These are phyloP conservation scores for Oryzias curvinotus DNA, from an alignment of 2,113 vertebrate species.

Conservation along the genomic window DNA sequence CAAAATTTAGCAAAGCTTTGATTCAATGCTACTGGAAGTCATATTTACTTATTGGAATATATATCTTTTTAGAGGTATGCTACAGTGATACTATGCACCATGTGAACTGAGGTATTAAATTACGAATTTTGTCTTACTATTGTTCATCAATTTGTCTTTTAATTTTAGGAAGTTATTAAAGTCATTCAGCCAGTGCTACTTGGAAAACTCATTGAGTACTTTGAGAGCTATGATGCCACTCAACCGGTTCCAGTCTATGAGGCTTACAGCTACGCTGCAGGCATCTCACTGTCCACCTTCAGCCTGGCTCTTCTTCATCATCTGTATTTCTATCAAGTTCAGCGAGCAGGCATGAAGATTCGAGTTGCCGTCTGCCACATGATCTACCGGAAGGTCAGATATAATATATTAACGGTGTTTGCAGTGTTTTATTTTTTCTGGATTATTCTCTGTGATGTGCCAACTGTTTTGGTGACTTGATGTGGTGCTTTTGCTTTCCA, in stretches of 20 bases:
- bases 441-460: background rate
- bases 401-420: background rate
- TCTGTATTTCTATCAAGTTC: slow-evolving; percentile 89
- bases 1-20: slow-evolving; percentile 84
- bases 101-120: background rate
- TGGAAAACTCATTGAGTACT: slow-evolving; percentile 85
- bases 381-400: slow-evolving; percentile 91
- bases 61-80: slow-evolving; percentile 88
- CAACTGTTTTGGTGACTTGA: background rate
- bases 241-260: slow-evolving; percentile 45
- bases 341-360: slow-evolving; percentile 88
- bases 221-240: slow-evolving; percentile 74
- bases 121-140: background rate
- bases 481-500: slow-evolving; percentile 20
- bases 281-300: slow-evolving; percentile 78
- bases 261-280: slow-evolving; percentile 78
- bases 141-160: slow-evolving; percentile 2
- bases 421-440: background rate
- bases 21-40: slow-evolving; percentile 89
- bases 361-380: slow-evolving; percentile 93
- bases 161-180: slow-evolving; percentile 82
- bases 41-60: slow-evolving; percentile 83
- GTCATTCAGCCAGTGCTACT: slow-evolving; percentile 86
- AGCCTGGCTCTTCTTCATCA: slow-evolving; percentile 82
- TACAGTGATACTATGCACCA: slow-evolving; percentile 15